Base-by-base conservation (phyloP, 1,140 invertebrate genomes). In the Apocrypta bakeri region DNA sequence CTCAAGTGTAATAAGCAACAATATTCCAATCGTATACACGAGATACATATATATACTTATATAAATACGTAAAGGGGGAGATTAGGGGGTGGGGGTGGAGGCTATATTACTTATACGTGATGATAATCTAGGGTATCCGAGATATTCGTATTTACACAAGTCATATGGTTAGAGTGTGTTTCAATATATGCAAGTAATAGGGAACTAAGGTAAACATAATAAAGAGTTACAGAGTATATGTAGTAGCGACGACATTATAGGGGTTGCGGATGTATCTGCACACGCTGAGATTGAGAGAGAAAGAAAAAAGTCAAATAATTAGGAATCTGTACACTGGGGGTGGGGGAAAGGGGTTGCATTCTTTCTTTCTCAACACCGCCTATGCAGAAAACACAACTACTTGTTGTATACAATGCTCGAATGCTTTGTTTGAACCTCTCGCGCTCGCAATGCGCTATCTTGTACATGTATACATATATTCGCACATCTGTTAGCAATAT, bases 71-170 rank as follows among this genome's bases (percentile, higher is more conserved):
- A 48, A 3, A 56, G 48, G n/a, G n/a, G n/a, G n/a, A n/a, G n/a
- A n/a, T n/a, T n/a, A n/a, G n/a, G n/a, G n/a, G n/a, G n/a, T n/a
- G n/a, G n/a, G n/a, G 48, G 48, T 56, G 21, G 40, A 37, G 48
- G 48, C n/a, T 56, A 66, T 64, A 64, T 24, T 66, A 40, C 31
- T 66, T 77, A 12, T 33, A 77, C 9, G 33, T 48, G 25, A n/a
- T n/a, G n/a, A 48, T 56, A 56, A 64, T 69, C 31, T 83, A 75
- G 24, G 37, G 25, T 56, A 56, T 56, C 74, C 25, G 73, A 79
- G 69, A 56, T 74, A 40, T 84, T 68, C 25, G 56, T 84, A 85
- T 85, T 73, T 82, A 79, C 71, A 81, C 63, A 80, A 72, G 64
- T 71, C 79, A 79, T 78, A 37, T 64, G n/a, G 33, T 77, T 29